A percentile compares a stretch with the other conserved stretches of the same genome.
These are phyloP conservation scores for Catocala sponsa DNA, from an alignment of 2,888 invertebrate genomes.

Conservation along the genomic window DNA sequence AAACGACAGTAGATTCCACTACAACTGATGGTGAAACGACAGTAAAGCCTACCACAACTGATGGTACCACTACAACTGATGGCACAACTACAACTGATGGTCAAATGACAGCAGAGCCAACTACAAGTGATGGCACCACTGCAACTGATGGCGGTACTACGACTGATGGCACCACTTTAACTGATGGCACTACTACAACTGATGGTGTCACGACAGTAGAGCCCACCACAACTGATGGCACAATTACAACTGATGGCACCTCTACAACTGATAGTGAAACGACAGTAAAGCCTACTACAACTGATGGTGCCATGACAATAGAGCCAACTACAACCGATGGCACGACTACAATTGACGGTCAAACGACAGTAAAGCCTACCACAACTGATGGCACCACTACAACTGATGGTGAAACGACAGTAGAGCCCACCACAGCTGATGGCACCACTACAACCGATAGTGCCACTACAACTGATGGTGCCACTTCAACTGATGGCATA, in stretches of 20 bases:
- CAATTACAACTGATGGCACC: slow-evolving; percentile 6
- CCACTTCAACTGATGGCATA: background rate
- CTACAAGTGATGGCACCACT: slow-evolving; percentile 5
- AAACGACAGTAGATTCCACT: no score
- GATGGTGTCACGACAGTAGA: slow-evolving; percentile 7
- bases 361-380: background rate
- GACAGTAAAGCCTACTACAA: background rate
- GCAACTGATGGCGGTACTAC: slow-evolving; percentile 10
- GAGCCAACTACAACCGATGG: no score
- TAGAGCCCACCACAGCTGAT: slow-evolving; percentile 3
- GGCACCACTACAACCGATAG: slow-evolving; percentile 17
- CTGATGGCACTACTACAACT: slow-evolving; percentile 12
- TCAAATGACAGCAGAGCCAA: background rate
- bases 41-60: no score
- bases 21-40: no score
- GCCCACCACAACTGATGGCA: slow-evolving; percentile 8
- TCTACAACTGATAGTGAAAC: slow-evolving; percentile 14
- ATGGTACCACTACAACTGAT: no score
- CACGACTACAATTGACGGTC: slow-evolving; percentile 2
- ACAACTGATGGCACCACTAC: slow-evolving; percentile 14
- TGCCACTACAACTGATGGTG: slow-evolving; percentile 11
- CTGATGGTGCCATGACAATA: slow-evolving; percentile 17
- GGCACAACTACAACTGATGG: slow-evolving; percentile 5
- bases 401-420: background rate
- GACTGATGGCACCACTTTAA: background rate